Conservation (phyloP, 1,140 invertebrate genomes). For the Nomia melanderi region DNA sequence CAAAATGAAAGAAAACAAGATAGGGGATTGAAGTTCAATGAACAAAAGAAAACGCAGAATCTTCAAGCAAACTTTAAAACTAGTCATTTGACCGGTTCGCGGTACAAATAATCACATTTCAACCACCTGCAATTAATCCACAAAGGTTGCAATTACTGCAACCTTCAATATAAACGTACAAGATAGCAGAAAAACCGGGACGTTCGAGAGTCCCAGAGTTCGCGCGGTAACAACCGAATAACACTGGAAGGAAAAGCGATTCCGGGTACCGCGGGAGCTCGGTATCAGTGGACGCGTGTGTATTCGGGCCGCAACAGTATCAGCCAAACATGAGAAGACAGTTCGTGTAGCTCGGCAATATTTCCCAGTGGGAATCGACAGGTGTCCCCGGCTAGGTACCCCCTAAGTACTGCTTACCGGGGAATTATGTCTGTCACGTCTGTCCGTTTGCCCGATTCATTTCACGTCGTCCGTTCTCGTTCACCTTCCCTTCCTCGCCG, state of each 20-base stretch:
- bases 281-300: conserved; percentile 16
- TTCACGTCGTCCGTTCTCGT: conserved; percentile 68
- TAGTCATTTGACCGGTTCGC: too few species aligned
- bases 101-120: too few species aligned
- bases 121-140: too few species aligned
- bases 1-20: too few species aligned
- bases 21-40: too few species aligned
- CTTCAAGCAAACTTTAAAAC: too few species aligned
- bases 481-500: conserved; percentile 44
- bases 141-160: too few species aligned
- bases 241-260: not conserved
- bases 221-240: conserved; percentile 17
- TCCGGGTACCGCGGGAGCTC: not conserved
- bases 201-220: not conserved
- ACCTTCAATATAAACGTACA: too few species aligned
- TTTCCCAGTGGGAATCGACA: conserved; percentile 75
- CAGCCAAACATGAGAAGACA: conserved; percentile 50
- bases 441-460: conserved; percentile 76
- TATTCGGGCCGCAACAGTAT: conserved; percentile 8
- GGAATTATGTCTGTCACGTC: conserved; percentile 78
- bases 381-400: conserved; percentile 67
- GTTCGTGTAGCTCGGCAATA: conserved; percentile 61
- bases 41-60: too few species aligned
- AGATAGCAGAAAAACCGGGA: not conserved
- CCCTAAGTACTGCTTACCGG: conserved; percentile 73